These are phyloP conservation scores for Cryptocephalus primarius DNA, from an alignment of 2,888 invertebrate species.

Conservation along the genomic window DNA sequence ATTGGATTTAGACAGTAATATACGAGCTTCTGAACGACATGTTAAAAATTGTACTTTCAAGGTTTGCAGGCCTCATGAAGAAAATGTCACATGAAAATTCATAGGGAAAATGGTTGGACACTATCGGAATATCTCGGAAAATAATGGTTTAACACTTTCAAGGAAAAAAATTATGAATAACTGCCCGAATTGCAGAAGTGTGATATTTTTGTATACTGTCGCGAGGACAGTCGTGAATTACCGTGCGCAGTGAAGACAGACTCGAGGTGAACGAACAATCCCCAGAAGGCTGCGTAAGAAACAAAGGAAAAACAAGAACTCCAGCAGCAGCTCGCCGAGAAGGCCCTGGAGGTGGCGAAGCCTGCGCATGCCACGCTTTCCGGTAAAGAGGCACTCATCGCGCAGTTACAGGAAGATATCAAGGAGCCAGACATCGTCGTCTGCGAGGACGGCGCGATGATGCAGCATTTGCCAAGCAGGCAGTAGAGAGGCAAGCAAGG, in stretches of 20 bases:
- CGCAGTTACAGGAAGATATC: conserved; percentile 1
- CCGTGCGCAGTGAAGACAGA: background rate
- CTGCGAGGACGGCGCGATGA: conserved; percentile 41
- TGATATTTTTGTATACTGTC: too few relatives aligned
- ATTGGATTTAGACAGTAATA: too few relatives aligned
- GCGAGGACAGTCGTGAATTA: too few relatives aligned
- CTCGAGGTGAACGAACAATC: conserved; percentile 46
- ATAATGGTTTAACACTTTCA: too few relatives aligned
- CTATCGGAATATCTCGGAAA: too few relatives aligned
- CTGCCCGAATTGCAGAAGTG: too few relatives aligned
- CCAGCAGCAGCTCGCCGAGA: conserved; percentile 59
- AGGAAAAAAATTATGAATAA: too few relatives aligned
- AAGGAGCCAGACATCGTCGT: background rate
- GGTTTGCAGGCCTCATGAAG: too few relatives aligned
- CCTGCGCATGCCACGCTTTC: conserved; percentile 58
- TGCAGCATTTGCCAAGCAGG: conserved; percentile 49
- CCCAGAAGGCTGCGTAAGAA: conserved; percentile 61
- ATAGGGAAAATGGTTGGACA: too few relatives aligned
- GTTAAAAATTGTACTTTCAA: too few relatives aligned
- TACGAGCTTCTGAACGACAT: too few relatives aligned
- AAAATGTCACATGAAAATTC: too few relatives aligned
- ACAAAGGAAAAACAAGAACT: conserved; percentile 59
- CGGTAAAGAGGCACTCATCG: conserved; percentile 15
- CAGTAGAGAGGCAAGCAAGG: conserved; percentile 48
- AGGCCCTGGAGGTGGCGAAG: conserved; percentile 58